Base-by-base conservation (phyloP, 2,888 invertebrate species). In the Erebia ligea region DNA sequence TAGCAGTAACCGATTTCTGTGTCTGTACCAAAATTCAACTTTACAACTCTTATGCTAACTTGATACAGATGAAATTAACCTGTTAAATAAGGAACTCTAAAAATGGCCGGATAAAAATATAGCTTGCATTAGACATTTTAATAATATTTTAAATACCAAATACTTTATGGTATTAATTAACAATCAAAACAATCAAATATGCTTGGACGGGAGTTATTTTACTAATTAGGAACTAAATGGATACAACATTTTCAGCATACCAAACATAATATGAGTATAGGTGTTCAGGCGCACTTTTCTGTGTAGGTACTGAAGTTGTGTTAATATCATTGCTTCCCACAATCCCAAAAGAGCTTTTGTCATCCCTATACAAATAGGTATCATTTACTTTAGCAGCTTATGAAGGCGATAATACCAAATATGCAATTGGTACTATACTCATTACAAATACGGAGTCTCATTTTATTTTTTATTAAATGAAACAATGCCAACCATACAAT, bases 321-420 rank as follows among this genome's bases (percentile, higher is more conserved):
- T 50, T 50, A 50, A 34, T 34, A 34, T 50, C 50, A 50, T 50
- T n/a, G 50, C 13, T 50, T 15, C n/a, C 50, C 50, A n/a, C 50
- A n/a, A n/a, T 50, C 50, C n/a, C 50, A n/a, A 50, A 50, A 50
- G 50, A n/a, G n/a, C 50, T n/a, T 50, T 50, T 50, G n/a, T n/a
- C 8, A 50, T 50, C n/a, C n/a, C 50, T 50, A n/a, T 8, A n/a
- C 5, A n/a, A n/a, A 50, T 50, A 34, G 34, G 34, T 50, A n/a
- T 13, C n/a, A n/a, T 50, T 50, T n/a, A n/a, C 8, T 50, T 50
- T 5, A 50, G 50, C 50, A 50, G 50, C n/a, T 50, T n/a, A 50
- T 50, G 50, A 50, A 15, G n/a, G 8, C 15, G n/a, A n/a, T 50
- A 50, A 13, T n/a, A n/a, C 15, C 2, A 45, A 34, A 34, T 34